Evolutionary conservation across 2,888 invertebrate genomes (phyloP).

Genomic region (Miltochrista miniata): DNA sequence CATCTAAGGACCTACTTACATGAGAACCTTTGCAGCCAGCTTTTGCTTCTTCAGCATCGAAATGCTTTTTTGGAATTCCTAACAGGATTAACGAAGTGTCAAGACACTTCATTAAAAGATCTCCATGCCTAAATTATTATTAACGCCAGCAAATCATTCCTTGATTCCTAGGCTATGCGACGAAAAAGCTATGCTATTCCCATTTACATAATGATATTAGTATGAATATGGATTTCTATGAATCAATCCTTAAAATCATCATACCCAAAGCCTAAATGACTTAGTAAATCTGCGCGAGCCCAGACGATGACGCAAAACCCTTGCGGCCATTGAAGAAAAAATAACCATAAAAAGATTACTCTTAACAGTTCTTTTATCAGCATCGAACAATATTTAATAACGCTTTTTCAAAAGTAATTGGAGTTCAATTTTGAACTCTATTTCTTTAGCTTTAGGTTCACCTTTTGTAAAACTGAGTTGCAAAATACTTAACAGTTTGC

Average conservation of each 20-base stretch:
- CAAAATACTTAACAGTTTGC: constrained; percentile 1
- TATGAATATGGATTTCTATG: constrained; percentile 6
- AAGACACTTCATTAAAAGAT: no score
- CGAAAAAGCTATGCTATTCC: no score
- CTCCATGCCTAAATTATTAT: no score
- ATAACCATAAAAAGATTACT: constrained; percentile 38
- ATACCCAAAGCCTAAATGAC: neutral
- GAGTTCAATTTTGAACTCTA: constrained; percentile 23
- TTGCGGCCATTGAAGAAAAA: constrained; percentile 50
- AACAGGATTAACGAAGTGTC: no score
- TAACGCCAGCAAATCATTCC: no score
- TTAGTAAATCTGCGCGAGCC: constrained; percentile 46
- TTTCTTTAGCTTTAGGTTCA: neutral
- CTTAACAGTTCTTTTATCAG: constrained; percentile 54
- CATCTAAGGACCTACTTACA: no score
- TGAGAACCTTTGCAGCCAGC: no score
- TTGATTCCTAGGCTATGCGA: no score
- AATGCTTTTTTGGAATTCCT: no score
- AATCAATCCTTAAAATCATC: neutral
- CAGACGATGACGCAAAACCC: constrained; percentile 75
- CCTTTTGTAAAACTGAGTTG: neutral
- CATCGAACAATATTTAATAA: constrained; percentile 25
- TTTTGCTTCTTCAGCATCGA: no score
- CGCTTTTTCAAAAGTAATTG: constrained; percentile 11
- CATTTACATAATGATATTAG: no score